Evolutionary conservation across 1,140 invertebrate genomes (phyloP).

Genomic region (Megathymus violae): DNA sequence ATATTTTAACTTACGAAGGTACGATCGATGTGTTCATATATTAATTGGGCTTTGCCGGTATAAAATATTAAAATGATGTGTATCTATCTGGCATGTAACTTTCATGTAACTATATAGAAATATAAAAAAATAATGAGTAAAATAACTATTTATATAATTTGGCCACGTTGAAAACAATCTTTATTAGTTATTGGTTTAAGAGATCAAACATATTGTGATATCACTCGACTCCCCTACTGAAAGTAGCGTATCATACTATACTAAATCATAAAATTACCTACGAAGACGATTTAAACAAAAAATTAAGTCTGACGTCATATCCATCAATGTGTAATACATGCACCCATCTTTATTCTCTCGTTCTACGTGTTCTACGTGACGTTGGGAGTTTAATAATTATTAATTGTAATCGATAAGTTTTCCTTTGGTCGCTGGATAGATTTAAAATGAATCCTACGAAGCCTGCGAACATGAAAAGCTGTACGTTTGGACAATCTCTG

Average conservation of each 20-base stretch:
- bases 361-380: no score
- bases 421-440: no score
- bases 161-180: conserved; percentile 17
- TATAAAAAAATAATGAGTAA: conserved; percentile 3
- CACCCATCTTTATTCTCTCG: no score
- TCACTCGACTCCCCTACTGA: conserved; percentile 29
- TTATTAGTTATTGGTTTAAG: conserved; percentile 51
- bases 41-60: no score
- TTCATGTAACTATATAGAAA: background rate
- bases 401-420: no score
- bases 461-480: no score
- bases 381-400: no score
- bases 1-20: no score
- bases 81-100: conserved; percentile 1
- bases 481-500: no score
- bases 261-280: conserved; percentile 22
- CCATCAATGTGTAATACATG: conserved; percentile 7
- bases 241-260: conserved; percentile 10
- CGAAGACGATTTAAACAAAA: conserved; percentile 17
- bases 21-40: no score
- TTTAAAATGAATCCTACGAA: no score
- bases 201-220: conserved; percentile 42
- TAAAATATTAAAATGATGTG: conserved; percentile 1
- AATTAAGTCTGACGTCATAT: conserved; percentile 2
- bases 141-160: background rate